Base-by-base conservation (phyloP, 2,797 vertebrate genomes). In the Sebastes taczanowskii region DNA sequence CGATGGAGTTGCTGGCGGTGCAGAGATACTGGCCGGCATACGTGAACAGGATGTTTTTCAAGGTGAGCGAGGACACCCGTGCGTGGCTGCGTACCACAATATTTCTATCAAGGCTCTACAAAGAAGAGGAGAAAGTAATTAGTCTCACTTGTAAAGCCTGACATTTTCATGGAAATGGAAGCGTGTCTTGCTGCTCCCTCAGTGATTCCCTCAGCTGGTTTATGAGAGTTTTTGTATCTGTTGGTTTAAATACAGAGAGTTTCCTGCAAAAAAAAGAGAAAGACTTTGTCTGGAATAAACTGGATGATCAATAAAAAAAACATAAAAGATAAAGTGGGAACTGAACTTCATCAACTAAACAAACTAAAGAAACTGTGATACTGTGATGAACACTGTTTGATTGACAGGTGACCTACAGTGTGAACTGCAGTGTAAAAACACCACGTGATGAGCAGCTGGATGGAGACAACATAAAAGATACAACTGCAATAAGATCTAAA, bases 1-100 rank as follows among this genome's bases (percentile, higher is more conserved):
- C 99, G n/a, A 99, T 99, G 92, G 97, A 96, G 94, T 99, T 99
- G 93, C 95, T 97, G 87, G 99, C 98, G 0, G 95, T 97, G 95
- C 99, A 99, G 35, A 98, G 92, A 8, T 99, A 99, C 59, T 97
- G 96, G 22, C 99, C 99, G 0, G 98, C 98, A 6, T 99, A 96
- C 0, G 97, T 99, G 94, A 98, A 99, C 92, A 99, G 97, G 86
- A 99, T 95, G 11, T 97, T 96, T 89, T 99, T 99, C 81, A 99
- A 92, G 3, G 97, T 99, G 71, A 99, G 96, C 1, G 99, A 98
- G 0, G 99, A 99, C 7, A 99, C 97, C 0, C 98, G 96, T 0
- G 97, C 97, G 2, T 99, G 97, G 90, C 97, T 98, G 73, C 95
- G 96, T 0, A 99, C 96, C 68, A 98, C 87, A 16, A 99, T 95